Base-by-base conservation (phyloP, 2,113 vertebrate species). In the Elephantulus edwardii region DNA sequence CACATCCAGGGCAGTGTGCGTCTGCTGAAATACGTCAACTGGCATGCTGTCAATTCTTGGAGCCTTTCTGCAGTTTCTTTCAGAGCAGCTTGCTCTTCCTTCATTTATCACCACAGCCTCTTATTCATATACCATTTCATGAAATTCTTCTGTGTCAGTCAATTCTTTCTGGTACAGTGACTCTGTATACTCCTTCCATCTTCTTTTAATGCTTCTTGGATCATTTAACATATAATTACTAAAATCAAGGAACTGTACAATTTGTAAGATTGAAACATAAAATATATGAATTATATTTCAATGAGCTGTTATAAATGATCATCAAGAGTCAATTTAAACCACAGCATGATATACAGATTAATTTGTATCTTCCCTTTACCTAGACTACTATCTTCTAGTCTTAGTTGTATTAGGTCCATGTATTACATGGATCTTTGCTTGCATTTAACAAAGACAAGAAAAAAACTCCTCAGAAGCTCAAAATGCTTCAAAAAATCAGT, bases 401-500 rank as follows among this genome's bases (percentile, higher is more conserved):
- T 38, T 42, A 75, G 33, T 22, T 72, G 4, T 38, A 72, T 38
- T 71, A 38, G 11, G 26, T 33, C 35, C 85, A 46, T 40, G 13
- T 88, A 30, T 72, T 35, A 70, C 2, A 83, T 22, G 35, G 22
- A 85, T 66, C 42, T 80, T 22, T 75, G 16, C 26, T 71, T 75
- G 42, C 33, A 86, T 38, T 71, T 74, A 83, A 68, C 40, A 81
- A 87, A 79, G 44, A 46, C 16, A n/a, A 78, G n/a, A 80, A 60
- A 83, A 79, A 48, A 80, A 16, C n/a, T n/a, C n/a, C n/a, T n/a
- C n/a, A n/a, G 77, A 16, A 11, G 28, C 35, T 30, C 40, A 90
- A 88, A 89, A 91, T 78, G 8, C 38, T 72, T 74, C 38, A 62
- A 60, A 66, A n/a, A 68, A 35, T 92, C 8, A 86, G 38, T 71